These are phyloP conservation scores for Tetrao urogallus DNA, from an alignment of 2,113 vertebrate genomes.

Conservation along the genomic window DNA sequence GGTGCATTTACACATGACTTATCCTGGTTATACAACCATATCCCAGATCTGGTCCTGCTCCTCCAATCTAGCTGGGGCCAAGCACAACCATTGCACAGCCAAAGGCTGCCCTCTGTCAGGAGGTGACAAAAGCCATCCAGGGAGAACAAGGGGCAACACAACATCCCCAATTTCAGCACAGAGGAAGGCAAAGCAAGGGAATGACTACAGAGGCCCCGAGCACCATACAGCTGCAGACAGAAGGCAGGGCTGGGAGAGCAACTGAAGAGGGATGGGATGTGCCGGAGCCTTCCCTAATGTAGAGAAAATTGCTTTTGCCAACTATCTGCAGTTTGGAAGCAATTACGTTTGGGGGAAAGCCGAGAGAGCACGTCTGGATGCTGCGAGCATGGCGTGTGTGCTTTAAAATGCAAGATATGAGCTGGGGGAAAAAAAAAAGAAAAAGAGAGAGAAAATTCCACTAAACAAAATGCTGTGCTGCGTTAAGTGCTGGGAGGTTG, in stretches of 20 bases:
- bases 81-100: not conserved
- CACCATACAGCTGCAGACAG: not conserved
- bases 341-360: slow-evolving; percentile 74
- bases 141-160: not conserved
- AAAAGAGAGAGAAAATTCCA: not conserved
- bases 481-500: slow-evolving; percentile 9
- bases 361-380: slow-evolving; percentile 44
- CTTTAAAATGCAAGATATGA: slow-evolving; percentile 22
- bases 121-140: not conserved
- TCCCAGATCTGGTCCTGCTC: not conserved
- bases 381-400: not conserved
- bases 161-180: not conserved
- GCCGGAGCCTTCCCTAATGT: slow-evolving; percentile 56
- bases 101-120: not conserved
- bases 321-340: slow-evolving; percentile 73
- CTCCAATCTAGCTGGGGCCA: accelerated
- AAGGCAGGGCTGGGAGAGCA: not conserved
- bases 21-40: not conserved
- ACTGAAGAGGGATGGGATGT: slow-evolving; percentile 15
- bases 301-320: slow-evolving; percentile 76
- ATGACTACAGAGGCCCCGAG: slow-evolving; percentile 40
- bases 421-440: not conserved
- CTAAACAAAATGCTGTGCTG: slow-evolving; percentile 46
- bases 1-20: not conserved
- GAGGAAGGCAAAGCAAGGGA: slow-evolving; percentile 55